phyloP scores from a whole-genome alignment of 2,888 invertebrate species.

The Polylopha cassiicola region DNA sequence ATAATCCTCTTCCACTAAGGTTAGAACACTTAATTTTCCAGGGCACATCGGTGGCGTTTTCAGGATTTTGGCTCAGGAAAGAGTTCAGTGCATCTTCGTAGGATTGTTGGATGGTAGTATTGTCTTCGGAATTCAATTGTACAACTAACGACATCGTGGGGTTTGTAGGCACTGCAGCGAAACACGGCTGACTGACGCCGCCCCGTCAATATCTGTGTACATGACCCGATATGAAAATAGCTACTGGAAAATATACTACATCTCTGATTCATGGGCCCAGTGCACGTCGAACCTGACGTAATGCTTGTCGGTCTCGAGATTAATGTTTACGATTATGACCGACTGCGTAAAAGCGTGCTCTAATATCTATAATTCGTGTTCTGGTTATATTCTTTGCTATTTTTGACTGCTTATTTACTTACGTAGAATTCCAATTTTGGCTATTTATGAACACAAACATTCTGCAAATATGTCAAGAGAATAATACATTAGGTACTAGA shows the following conservation, averaged over 20 bases:
- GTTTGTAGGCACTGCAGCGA: slow-evolving; percentile 33
- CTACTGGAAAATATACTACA: slow-evolving; percentile 57
- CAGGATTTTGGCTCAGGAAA: slow-evolving; percentile 27
- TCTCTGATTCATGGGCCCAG: slow-evolving; percentile 47
- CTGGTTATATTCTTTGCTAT: too few species aligned
- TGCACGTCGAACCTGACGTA: slow-evolving; percentile 58
- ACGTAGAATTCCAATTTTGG: too few species aligned
- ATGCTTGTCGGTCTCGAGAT: slow-evolving; percentile 35
- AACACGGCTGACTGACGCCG: slow-evolving; percentile 50
- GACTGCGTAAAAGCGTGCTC: slow-evolving; percentile 7
- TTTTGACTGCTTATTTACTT: too few species aligned
- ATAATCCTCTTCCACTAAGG: slow-evolving; percentile 83
- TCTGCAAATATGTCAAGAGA: too few species aligned
- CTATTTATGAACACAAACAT: too few species aligned
- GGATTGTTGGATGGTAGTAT: slow-evolving; percentile 19
- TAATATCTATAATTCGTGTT: not conserved
- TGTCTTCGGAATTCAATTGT: too few species aligned
- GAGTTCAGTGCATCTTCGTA: slow-evolving; percentile 22
- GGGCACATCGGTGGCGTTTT: slow-evolving; percentile 26
- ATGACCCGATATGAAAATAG: slow-evolving; percentile 69
- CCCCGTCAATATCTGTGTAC: slow-evolving; percentile 40
- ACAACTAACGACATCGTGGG: too few species aligned
- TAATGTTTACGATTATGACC: slow-evolving; percentile 42
- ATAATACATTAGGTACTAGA: too few species aligned
- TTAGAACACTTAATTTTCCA: slow-evolving; percentile 79